Base-by-base conservation (phyloP, 1,140 invertebrate species). In the Gonioctena quinquepunctata region DNA sequence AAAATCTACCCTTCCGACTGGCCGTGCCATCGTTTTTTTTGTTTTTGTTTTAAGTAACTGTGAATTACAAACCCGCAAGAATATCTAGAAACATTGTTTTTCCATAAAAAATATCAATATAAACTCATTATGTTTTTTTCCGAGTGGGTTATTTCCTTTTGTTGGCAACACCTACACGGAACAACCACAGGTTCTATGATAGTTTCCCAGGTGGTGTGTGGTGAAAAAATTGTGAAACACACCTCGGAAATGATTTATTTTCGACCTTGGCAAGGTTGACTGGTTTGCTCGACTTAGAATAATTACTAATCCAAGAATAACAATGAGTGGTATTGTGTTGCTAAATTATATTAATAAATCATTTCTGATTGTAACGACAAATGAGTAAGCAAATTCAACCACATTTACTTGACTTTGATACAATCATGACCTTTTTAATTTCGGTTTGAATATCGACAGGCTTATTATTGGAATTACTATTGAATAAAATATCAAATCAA, bases 231-330 rank as follows among this genome's bases (percentile, higher is more conserved):
- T 61, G 59, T 27, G 25, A 61, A 61, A 61, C 59, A 61, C 59
- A 61, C 59, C 59, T 61, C 23, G 23, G 59, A 61, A 61, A 27
- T 61, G 59, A 61, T 61, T 61, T 61, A 61, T 61, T 61, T 61
- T 26, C 59, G 59, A 61, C 59, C 59, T 61, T 61, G 59, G 18
- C 59, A 61, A 61, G 59, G 59, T 61, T 61, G 59, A 61, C 59
- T 27, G 25, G 59, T 61, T 61, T 33, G 25, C 23, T 61, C 18
- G n/a, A 33, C 23, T 61, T 61, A 27, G 25, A 61, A 27, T 28
- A 27, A 21, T 28, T 61, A 16, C 16, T 21, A 27, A 21, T n/a
- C n/a, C 21, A n/a, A 28, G 59, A 61, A 27, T 33, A 61, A 61
- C 59, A 61, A 61, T 61, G 59, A 61, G 25, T 61, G 23, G 23